Percentiles rank a stretch among this genome's conserved stretches.
phyloP scores from a whole-genome alignment of 2,888 invertebrate species.

The Druceiella hillmani region DNA sequence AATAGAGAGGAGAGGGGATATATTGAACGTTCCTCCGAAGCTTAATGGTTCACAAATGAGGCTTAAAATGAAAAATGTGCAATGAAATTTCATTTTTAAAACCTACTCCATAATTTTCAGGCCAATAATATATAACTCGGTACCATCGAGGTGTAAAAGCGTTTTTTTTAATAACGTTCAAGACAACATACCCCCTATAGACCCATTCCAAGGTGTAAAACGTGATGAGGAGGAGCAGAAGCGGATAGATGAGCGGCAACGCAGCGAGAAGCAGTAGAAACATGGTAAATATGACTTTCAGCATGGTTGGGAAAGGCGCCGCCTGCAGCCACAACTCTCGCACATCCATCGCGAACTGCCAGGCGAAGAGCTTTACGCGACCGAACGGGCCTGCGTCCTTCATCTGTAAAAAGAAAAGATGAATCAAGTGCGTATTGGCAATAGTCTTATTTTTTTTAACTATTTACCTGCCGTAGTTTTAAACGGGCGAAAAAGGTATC shows the following conservation, averaged over 20 bases:
- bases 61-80: too few relatives aligned
- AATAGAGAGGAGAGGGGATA: too few relatives aligned
- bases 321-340: slow-evolving; percentile 42
- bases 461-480: too few relatives aligned
- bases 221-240: slow-evolving; percentile 34
- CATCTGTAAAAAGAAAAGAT: slow-evolving; percentile 31
- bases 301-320: slow-evolving; percentile 46
- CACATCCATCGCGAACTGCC: slow-evolving; percentile 39
- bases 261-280: slow-evolving; percentile 37
- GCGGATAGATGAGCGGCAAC: slow-evolving; percentile 41
- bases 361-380: slow-evolving; percentile 32
- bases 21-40: too few relatives aligned
- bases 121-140: too few relatives aligned
- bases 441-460: too few relatives aligned
- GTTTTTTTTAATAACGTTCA: too few relatives aligned
- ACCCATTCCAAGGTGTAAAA: slow-evolving; percentile 40
- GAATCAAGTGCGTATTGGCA: slow-evolving; percentile 2
- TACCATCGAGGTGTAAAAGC: too few relatives aligned
- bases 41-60: too few relatives aligned
- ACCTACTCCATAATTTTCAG: too few relatives aligned
- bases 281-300: slow-evolving; percentile 42
- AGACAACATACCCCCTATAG: slow-evolving; percentile 35
- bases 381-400: slow-evolving; percentile 36
- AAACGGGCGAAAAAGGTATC: too few relatives aligned
- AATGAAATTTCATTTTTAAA: too few relatives aligned